A percentile compares a stretch with the other conserved stretches of the same genome.
Conservation (phyloP, 2,113 vertebrate species). For the Urocitellus parryii region DNA sequence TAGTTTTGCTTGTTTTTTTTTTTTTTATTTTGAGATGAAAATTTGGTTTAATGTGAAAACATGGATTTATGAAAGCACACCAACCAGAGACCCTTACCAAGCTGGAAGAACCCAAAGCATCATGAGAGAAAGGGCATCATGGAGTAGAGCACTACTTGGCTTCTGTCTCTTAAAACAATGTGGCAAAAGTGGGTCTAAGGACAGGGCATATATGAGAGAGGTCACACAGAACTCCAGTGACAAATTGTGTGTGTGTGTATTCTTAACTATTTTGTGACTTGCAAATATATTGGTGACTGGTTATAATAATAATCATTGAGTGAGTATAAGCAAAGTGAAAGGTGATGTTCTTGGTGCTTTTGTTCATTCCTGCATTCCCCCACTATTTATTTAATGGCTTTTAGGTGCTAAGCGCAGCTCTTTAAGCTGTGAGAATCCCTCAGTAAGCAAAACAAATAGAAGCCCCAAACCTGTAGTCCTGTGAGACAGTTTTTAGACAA, state of each 20-base stretch:
- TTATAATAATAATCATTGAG: not conserved
- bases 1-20: not conserved
- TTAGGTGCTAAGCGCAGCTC: not conserved
- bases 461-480: not conserved
- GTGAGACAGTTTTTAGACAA: conserved; percentile 7
- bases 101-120: conserved; percentile 12
- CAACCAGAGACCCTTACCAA: not conserved
- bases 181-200: not conserved
- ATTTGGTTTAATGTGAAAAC: not conserved
- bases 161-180: not conserved
- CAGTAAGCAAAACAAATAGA: not conserved
- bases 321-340: not conserved
- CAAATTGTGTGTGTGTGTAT: not conserved
- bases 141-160: conserved; percentile 37
- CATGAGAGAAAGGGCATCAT: not conserved
- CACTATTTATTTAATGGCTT: not conserved
- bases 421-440: not conserved
- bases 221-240: fast-evolving
- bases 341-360: not conserved
- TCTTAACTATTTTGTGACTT: conserved; percentile 4
- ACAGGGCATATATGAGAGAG: not conserved
- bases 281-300: not conserved
- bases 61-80: not conserved
- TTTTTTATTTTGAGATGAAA: not conserved
- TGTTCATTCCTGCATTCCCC: not conserved